Percentiles rank a stretch among this genome's conserved stretches.
Evolutionary conservation across 2,888 invertebrate genomes (phyloP).

Genomic region (Ophonus ardosiacus): DNA sequence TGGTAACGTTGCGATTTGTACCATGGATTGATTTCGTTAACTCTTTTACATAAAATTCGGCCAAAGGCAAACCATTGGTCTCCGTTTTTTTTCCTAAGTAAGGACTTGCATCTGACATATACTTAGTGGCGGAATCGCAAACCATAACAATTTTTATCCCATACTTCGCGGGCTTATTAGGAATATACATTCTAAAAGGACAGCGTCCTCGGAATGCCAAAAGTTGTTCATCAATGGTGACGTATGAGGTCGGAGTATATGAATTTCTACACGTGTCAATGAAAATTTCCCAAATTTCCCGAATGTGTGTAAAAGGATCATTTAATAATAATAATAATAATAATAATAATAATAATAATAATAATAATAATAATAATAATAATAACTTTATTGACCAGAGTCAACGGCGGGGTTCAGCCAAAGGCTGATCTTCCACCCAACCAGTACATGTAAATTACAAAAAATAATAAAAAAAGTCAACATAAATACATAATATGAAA

Average conservation of each 20-base stretch:
- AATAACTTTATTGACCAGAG: too few relatives aligned
- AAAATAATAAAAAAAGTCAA: too few relatives aligned
- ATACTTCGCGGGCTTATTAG: constrained; percentile 70
- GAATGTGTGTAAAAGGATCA: constrained; percentile 65
- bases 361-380: too few relatives aligned
- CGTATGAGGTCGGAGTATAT: constrained; percentile 66
- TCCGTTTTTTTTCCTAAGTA: constrained; percentile 69
- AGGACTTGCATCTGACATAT: constrained; percentile 69
- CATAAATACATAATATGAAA: too few relatives aligned
- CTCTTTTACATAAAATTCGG: constrained; percentile 68
- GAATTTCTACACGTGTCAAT: constrained; percentile 65
- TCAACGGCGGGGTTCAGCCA: too few relatives aligned
- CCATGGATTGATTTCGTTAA: constrained; percentile 68
- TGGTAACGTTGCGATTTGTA: constrained; percentile 68
- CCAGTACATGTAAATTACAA: too few relatives aligned
- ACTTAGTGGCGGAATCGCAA: constrained; percentile 69
- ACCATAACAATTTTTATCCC: constrained; percentile 71
- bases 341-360: too few relatives aligned
- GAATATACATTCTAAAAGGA: constrained; percentile 70
- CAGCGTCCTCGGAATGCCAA: constrained; percentile 68
- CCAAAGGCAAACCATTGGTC: constrained; percentile 64
- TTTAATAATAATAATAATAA: too few relatives aligned
- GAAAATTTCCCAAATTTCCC: constrained; percentile 67
- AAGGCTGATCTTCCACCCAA: too few relatives aligned
- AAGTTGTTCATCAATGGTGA: constrained; percentile 69